Base-by-base conservation (phyloP, 1,140 invertebrate species). In the Bombus fervidus region DNA sequence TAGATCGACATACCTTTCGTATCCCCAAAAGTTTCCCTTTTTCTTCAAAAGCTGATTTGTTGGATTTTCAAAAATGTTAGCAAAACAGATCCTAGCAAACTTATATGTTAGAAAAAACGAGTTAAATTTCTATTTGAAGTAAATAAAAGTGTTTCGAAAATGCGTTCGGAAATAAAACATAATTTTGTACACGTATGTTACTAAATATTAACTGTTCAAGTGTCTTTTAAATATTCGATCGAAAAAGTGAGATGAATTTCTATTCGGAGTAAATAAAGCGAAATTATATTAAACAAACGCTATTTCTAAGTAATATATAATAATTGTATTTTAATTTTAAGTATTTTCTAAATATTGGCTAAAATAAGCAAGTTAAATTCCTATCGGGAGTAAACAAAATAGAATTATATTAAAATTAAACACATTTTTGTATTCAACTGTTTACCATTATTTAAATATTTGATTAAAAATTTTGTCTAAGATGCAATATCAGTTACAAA, bases 1-100 rank as follows among this genome's bases (percentile, higher is more conserved):
- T 78, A 87, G 13, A 84, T 64, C 57, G 39, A 79, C 10, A 47
- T 4, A 6, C 47, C 39, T 69, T 85, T 69, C 34, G 28, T 75
- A 68, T 72, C 69, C 79, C 66, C 47, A 25, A 74, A 53, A 66
- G 25, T 31, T 41, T 9, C 3, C 28, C 62, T 25, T 25, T 28
- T 18, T 15, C 10, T 9, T 4, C 64, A 43, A 81, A 81, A 74
- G n/a, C 31, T 22, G n/a, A 25, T 22, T n/a, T 8, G 37, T 47
- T 4, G 5, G 5, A 10, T 72, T 34, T 81, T n/a, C 34, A 41
- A 13, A 41, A n/a, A 39, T n/a, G n/a, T 41, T 13, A 25, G 6
- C 41, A n/a, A 41, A 28, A 18, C 12, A 13, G 25, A n/a, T 47
- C 43, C 31, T n/a, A 22, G 1, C 9, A 15, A 18, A 31, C 3